Percentiles rank a stretch among this genome's conserved stretches.
Conservation (phyloP, 1,140 invertebrate genomes). For the Sipha flava region DNA sequence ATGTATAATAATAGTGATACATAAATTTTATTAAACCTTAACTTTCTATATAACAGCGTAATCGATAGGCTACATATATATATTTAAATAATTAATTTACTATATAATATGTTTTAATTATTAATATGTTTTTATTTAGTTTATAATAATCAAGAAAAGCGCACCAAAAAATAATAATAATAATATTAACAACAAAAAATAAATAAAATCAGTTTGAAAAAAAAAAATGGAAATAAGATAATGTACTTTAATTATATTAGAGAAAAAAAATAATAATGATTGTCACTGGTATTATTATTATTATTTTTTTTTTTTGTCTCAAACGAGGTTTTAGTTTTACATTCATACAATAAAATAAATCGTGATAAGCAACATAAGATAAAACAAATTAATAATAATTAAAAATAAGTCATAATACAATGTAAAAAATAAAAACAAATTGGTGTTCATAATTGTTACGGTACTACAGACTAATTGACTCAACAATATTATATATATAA, state of each 20-base stretch:
- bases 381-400: conserved; percentile 3
- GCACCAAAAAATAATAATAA: not conserved
- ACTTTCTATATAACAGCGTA: conserved; percentile 25
- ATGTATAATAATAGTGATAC: conserved; percentile 27
- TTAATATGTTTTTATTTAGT: conserved; percentile 6
- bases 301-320: not conserved
- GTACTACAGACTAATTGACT: conserved; percentile 28
- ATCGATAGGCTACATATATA: conserved; percentile 3
- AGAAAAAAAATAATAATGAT: conserved; percentile 26
- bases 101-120: not conserved
- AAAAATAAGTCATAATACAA: not conserved
- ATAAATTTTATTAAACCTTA: conserved; percentile 28
- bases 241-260: not conserved
- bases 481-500: conserved; percentile 13
- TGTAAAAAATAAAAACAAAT: conserved; percentile 23
- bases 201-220: not conserved
- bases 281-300: conserved; percentile 3
- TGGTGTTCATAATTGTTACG: conserved; percentile 26
- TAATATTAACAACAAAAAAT: not conserved
- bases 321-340: not conserved
- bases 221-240: not conserved
- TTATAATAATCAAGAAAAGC: conserved; percentile 12
- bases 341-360: not conserved
- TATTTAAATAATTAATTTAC: not conserved
- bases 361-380: not conserved